Base-by-base conservation (phyloP, 2,888 invertebrate genomes). In the Rhagonycha fulva region DNA sequence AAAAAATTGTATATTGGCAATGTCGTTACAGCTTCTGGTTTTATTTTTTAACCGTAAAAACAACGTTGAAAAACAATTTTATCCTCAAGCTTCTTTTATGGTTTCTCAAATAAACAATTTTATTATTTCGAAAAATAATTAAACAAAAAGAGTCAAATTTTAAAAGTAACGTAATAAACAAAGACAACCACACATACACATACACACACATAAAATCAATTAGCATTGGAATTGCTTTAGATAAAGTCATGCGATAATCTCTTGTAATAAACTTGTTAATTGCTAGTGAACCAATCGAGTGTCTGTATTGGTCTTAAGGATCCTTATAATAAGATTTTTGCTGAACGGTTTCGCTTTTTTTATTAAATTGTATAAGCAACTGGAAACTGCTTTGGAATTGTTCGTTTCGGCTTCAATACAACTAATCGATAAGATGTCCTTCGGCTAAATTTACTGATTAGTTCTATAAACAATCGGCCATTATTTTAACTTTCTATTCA, bases 191-290 rank as follows among this genome's bases (percentile, higher is more conserved):
- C 24, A 66, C 63, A 26, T 66, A 66, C 63, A 26, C n/a, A 66
- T 75, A 66, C 75, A 79, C 78, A 79, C 84, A 84, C 84, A 84
- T 84, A 85, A 85, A 86, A 86, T 86, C 86, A 86, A 86, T 86
- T 86, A 86, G 85, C 85, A 85, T 84, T 82, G 84, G 84, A 86
- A 86, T 86, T 86, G 84, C 85, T 84, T 83, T 83, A 86, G 87
- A 87, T 87, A 85, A 83, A 86, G 86, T 84, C 85, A 84, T 84
- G 83, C 83, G 86, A 87, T 87, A 87, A 86, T 86, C 84, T 83
- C 82, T 82, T 83, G 85, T 86, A 86, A 87, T 87, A 87, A 87
- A 87, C 86, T 85, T 85, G 86, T 86, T 87, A 87, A 87, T 87
- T 86, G 86, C 85, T 82, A 81, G 82, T 78, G 84, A 84, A 82